Evolutionary conservation across 2,113 vertebrate species (phyloP), one percentile per base, ranked within the genome.

Genomic region (Sapajus apella): DNA sequence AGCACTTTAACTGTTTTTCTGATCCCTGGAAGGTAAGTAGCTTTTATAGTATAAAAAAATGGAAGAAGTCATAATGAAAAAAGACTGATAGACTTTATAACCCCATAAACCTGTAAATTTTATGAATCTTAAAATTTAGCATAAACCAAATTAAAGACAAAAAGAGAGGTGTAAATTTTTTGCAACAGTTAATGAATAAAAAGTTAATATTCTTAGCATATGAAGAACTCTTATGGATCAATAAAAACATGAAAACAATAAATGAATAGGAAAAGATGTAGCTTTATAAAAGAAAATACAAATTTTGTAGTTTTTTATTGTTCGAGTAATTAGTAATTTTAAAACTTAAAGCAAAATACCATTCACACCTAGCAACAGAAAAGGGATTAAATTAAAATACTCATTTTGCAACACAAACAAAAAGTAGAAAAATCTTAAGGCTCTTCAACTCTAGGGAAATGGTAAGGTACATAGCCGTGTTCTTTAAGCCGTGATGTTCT

Each of bases 1-100:
- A 77, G 52, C 11, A 13, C 16, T 87, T 88, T 32, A 55, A 56
- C 50, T 37, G 25, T 61, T 75, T 94, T 94, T 91, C 83, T 87
- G 50, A 82, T 30, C 9, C 61, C 85, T 83, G n/a, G 37, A 77
- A 82, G 32, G 17, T 27, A n/a, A 92, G 92, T 64, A 17, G 11
- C 35, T 95, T 91, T 96, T 68, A 70, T 10, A 89, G 30, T 21
- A 86, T 95, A 61, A 95, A 96, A 85, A 37, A 85, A 79, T 35
- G 50, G 25, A 92, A 76, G 47, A 84, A 25, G 12, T 84, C 72
- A 20, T 32, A 58, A 35, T 25, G 40, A 52, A 87, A 81, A 95
- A 70, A 88, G 17, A 35, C 3, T 50, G 8, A 79, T 85, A 73
- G 16, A 86, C 76, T 90, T 86, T 90, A 50, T 81, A 75, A 61